Percentiles rank a stretch among this genome's conserved stretches.
Evolutionary conservation across 2,797 vertebrate species (phyloP).

Genomic region (Phaenicophaeus curvirostris): DNA sequence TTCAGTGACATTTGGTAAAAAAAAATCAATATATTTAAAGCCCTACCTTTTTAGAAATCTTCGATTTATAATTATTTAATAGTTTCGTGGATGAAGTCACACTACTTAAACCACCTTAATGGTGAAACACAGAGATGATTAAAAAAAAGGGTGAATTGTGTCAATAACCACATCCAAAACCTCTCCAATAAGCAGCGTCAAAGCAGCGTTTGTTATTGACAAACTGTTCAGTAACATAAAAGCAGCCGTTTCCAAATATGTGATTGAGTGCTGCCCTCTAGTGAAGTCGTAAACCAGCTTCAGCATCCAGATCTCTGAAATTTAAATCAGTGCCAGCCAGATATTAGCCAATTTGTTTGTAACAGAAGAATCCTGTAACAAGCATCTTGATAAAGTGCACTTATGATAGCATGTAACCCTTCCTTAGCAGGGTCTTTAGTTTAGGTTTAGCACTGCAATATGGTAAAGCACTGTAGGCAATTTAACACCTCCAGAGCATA

Average conservation of each 20-base stretch:
- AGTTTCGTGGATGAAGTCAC: not conserved
- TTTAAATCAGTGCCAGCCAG: not conserved
- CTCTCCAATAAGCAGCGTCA: not conserved
- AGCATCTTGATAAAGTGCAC: not conserved
- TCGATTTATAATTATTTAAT: not conserved
- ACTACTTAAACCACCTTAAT: not conserved
- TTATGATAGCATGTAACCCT: not conserved
- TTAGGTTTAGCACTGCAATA: not conserved
- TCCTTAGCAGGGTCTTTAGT: not conserved
- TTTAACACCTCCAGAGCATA: not conserved
- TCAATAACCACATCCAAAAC: not conserved
- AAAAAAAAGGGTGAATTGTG: not conserved
- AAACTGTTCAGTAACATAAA: not conserved
- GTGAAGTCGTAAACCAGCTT: not conserved
- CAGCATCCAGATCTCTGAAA: not conserved
- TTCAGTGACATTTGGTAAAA: not conserved
- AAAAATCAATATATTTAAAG: not conserved
- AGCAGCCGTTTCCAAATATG: not conserved
- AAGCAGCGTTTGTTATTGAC: no score
- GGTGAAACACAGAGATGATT: not conserved
- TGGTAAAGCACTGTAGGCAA: not conserved
- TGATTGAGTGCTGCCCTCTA: conserved; percentile 62
- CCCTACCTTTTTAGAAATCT: not conserved
- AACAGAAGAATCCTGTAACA: not conserved
- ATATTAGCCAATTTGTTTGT: not conserved